Conservation (phyloP, 53 echinoderm and acorn worm genomes). For the Zoroaster sp. region DNA sequence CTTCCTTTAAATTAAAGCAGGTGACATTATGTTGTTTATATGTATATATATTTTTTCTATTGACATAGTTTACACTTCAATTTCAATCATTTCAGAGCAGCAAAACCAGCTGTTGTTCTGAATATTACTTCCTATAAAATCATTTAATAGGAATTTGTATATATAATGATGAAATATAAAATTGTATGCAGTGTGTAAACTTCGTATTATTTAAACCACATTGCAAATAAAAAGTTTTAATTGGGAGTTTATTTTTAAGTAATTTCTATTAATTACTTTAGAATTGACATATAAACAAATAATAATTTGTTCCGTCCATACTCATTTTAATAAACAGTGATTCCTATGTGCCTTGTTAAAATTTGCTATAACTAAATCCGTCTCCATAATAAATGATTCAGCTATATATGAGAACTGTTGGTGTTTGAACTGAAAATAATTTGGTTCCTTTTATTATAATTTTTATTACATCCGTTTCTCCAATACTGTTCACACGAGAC, state of each 20-base stretch:
- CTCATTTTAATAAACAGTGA: background rate
- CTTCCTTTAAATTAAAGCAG: too few relatives aligned
- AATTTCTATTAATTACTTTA: background rate
- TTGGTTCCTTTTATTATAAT: too few relatives aligned
- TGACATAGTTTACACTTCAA: background rate
- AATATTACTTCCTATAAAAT: background rate
- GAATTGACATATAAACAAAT: background rate
- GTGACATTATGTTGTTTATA: too few relatives aligned
- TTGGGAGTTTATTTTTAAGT: background rate
- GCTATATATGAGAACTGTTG: background rate
- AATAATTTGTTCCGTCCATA: background rate
- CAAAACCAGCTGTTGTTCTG: background rate
- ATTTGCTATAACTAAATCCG: background rate
- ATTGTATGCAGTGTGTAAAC: constrained; percentile 16
- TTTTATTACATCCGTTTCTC: too few relatives aligned
- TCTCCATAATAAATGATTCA: background rate
- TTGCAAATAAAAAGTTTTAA: background rate
- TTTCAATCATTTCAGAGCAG: background rate
- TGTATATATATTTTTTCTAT: too few relatives aligned
- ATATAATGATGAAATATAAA: background rate
- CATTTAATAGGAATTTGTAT: background rate
- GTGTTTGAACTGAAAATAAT: too few relatives aligned
- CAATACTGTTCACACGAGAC: too few relatives aligned
- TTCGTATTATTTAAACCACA: background rate
- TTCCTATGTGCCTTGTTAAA: background rate